phyloP scores from a whole-genome alignment of 2,113 vertebrate genomes.

The Oryzias javanicus region DNA sequence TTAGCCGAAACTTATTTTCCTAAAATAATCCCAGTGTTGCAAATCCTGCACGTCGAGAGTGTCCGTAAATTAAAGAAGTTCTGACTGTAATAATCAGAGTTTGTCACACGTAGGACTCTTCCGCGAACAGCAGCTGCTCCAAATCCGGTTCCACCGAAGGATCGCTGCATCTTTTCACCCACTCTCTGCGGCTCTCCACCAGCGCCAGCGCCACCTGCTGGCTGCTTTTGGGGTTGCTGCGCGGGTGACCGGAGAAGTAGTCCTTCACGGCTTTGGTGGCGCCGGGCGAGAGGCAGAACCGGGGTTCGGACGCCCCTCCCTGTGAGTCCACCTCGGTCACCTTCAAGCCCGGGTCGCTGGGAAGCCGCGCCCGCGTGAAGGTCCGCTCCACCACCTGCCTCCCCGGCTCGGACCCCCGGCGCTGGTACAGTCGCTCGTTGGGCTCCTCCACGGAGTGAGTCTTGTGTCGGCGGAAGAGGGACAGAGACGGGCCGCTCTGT shows the following conservation, averaged over 20 bases:
- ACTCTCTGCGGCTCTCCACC: conserved; percentile 69
- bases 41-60: too few species aligned
- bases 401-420: conserved; percentile 58
- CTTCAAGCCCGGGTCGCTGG: conserved; percentile 61
- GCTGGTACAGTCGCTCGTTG: conserved; percentile 8
- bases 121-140: conserved; percentile 80
- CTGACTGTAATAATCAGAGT: neutral
- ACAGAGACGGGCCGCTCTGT: conserved; percentile 43
- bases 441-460: conserved; percentile 29
- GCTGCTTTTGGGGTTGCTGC: conserved; percentile 61
- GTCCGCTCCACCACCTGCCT: conserved; percentile 16
- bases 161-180: conserved; percentile 74
- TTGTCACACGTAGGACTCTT: conserved; percentile 76
- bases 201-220: conserved; percentile 71
- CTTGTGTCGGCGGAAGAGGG: conserved; percentile 54
- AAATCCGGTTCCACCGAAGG: conserved; percentile 76
- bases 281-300: conserved; percentile 65
- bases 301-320: conserved; percentile 19
- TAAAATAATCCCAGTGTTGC: too few species aligned
- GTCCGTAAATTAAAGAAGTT: too few species aligned
- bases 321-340: conserved; percentile 38
- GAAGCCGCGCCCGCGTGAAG: conserved; percentile 24
- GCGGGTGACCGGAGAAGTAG: conserved; percentile 68
- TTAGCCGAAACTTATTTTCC: neutral
- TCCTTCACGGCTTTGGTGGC: conserved; percentile 62